A percentile compares a stretch with the other conserved stretches of the same genome.
Evolutionary conservation across 1,140 invertebrate species (phyloP).

Genomic region (Drosophila ficusphila): DNA sequence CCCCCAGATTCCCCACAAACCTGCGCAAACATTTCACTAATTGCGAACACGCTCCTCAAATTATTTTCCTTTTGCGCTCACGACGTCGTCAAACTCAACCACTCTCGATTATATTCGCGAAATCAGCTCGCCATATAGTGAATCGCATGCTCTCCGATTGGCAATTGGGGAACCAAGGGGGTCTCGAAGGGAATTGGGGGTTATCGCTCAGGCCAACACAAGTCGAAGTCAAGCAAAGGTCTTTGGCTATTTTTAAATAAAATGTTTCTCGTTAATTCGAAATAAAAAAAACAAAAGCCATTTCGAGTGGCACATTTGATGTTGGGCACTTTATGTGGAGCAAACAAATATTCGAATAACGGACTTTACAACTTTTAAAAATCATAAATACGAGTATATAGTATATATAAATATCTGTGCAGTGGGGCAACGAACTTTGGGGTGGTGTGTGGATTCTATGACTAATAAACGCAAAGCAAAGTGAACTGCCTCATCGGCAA

Average conservation of each 20-base stretch:
- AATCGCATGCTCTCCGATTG: not conserved
- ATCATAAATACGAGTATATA: too few relatives aligned
- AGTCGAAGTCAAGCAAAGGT: conserved; percentile 62
- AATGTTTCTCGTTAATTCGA: conserved; percentile 24
- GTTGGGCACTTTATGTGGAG: conserved; percentile 24
- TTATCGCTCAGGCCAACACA: conserved; percentile 55
- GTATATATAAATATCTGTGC: conserved; percentile 8
- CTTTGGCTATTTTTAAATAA: conserved; percentile 65
- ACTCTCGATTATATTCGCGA: conserved; percentile 30
- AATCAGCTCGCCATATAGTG: conserved; percentile 36
- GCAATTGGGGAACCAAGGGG: not conserved
- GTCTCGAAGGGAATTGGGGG: conserved; percentile 2
- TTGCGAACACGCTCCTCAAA: conserved; percentile 47
- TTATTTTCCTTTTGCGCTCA: conserved; percentile 18
- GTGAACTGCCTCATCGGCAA: conserved; percentile 61
- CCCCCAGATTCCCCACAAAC: not conserved
- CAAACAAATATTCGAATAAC: conserved; percentile 54
- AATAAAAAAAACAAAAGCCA: conserved; percentile 17
- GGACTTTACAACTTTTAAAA: conserved; percentile 47
- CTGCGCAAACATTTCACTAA: conserved; percentile 55
- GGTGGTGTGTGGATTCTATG: conserved; percentile 37
- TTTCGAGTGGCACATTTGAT: conserved; percentile 16
- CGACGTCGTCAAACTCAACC: not conserved
- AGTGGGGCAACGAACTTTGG: conserved; percentile 39
- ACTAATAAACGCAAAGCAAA: conserved; percentile 55